Evolutionary conservation across 2,888 invertebrate species (phyloP), one percentile per base, ranked within the genome.

Genomic region (Dasysyrphus tricinctus): DNA sequence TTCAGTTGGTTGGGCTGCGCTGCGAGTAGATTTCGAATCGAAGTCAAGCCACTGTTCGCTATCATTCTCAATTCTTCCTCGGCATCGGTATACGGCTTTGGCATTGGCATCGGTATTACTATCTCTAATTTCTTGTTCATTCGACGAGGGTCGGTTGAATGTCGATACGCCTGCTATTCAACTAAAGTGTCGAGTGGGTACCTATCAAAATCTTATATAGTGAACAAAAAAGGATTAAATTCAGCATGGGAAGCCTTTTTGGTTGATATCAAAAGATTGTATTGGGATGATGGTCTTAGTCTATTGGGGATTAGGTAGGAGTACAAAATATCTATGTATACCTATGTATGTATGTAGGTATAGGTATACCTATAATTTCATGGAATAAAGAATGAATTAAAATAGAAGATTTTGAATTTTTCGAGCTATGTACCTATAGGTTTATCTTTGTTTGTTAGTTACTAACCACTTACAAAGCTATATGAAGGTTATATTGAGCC

Each of bases 51-150:
- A 59, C 34, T 78, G 24, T 24, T 47, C 32, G 32, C 32, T 32
- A 32, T 57, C 69, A 47, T 73, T 19, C 11, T 65, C 37, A 37
- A 65, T 56, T 72, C 44, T 14, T 44, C n/a, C 5, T 67, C 29
- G 24, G 59, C 75, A 54, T 24, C 24, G 3, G 24, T 24, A 24
- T 24, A 2, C 24, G 24, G 8, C 37, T 1, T 74, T 11, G 16
- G 9, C n/a, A 42, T 42, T 16, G 7, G 5, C 37, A 37, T 39
- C 39, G 14, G 24, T 56, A 47, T 78, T 63, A 54, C 63, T 51
- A 7, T 56, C 29, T 49, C 9, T 14, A 39, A 19, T 39, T 47
- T 51, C 24, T 47, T 47, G 16, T 61, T 77, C 14, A 11, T 14
- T 44, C 14, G 59, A 42, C 7, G 39, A 61, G 32, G 19, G 70